Conservation (phyloP, 2,888 invertebrate species). For the Hololepta plana region DNA sequence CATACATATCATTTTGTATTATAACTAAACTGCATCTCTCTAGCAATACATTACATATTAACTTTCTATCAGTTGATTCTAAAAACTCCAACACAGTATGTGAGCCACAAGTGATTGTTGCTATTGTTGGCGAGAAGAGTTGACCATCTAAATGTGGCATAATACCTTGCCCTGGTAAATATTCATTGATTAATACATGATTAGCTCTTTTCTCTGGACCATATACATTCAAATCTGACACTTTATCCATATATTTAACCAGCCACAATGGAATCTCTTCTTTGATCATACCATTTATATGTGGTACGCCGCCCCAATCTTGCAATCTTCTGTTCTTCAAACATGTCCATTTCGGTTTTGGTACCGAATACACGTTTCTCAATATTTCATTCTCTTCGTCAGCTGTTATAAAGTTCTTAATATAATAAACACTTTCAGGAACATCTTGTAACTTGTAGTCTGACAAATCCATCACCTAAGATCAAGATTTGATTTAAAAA, state of each 20-base stretch:
- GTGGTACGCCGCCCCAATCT: conserved; percentile 94
- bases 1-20: conserved; percentile 67
- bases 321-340: conserved; percentile 81
- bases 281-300: conserved; percentile 81
- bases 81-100: conserved; percentile 81
- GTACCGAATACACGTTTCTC: conserved; percentile 55
- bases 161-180: conserved; percentile 83
- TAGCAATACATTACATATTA: conserved; percentile 56
- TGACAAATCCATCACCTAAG: no score
- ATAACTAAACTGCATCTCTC: conserved; percentile 80
- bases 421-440: conserved; percentile 53
- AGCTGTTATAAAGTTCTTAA: conserved; percentile 69
- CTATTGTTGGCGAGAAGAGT: conserved; percentile 78
- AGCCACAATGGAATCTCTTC: conserved; percentile 83
- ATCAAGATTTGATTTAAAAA: no score
- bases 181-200: conserved; percentile 91
- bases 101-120: conserved; percentile 83
- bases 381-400: conserved; percentile 56
- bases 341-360: conserved; percentile 93
- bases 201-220: conserved; percentile 51
- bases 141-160: conserved; percentile 96
- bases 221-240: conserved; percentile 44
- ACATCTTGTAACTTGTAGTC: conserved; percentile 25
- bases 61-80: conserved; percentile 27
- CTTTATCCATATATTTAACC: conserved; percentile 46